Conservation (phyloP, 2,113 vertebrate genomes). For the Gadus macrocephalus region DNA sequence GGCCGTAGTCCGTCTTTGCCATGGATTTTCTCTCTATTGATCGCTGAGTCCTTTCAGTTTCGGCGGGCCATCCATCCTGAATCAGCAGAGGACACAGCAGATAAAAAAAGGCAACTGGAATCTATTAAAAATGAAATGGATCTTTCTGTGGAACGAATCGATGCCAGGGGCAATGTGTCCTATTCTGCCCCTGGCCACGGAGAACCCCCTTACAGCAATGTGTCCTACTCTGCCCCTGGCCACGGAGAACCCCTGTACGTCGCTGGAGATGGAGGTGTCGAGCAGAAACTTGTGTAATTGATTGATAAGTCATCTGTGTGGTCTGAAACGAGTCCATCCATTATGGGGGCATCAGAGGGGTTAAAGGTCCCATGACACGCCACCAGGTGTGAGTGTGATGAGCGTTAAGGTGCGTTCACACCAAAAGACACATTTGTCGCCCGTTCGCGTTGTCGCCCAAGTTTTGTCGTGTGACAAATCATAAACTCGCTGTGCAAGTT, state of each 20-base stretch:
- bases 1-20: slow-evolving; percentile 22
- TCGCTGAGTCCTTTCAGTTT: slow-evolving; percentile 40
- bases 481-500: too few species aligned
- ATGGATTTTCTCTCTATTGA: slow-evolving; percentile 39
- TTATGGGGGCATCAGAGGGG: slow-evolving; percentile 6
- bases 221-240: neutral
- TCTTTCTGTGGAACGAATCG: slow-evolving; percentile 41
- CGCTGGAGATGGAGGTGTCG: neutral
- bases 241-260: slow-evolving; percentile 6
- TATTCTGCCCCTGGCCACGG: slow-evolving; percentile 5
- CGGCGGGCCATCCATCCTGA: slow-evolving; percentile 41
- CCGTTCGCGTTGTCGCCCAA: too few species aligned
- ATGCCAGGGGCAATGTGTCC: slow-evolving; percentile 26
- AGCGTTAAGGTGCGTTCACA: too few species aligned
- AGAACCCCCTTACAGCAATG: neutral
- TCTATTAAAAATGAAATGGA: slow-evolving; percentile 48
- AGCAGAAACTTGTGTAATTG: slow-evolving; percentile 6
- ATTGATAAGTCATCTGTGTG: slow-evolving; percentile 13
- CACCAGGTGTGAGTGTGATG: too few species aligned
- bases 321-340: slow-evolving; percentile 1
- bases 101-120: slow-evolving; percentile 28
- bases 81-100: slow-evolving; percentile 25
- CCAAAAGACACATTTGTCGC: too few species aligned
- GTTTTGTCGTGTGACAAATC: too few species aligned
- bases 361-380: too few species aligned